phyloP scores from a whole-genome alignment of 1,140 invertebrate genomes.

The Andricus grossulariae region DNA sequence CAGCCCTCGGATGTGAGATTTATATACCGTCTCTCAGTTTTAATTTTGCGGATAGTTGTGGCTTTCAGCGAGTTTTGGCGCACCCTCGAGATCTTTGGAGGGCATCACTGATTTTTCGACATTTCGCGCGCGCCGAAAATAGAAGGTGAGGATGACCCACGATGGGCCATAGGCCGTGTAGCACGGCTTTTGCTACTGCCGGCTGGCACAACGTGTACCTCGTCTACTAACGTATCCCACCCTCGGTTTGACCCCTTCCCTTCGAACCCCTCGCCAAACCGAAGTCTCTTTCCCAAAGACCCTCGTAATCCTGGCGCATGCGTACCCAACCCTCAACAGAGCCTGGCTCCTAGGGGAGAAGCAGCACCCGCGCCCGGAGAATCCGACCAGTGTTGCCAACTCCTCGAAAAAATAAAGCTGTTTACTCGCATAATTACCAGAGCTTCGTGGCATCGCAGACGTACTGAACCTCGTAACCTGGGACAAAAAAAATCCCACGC shows the following conservation, averaged over 20 bases:
- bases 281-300: constrained; percentile 36
- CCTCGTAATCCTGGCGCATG: constrained; percentile 50
- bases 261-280: constrained; percentile 41
- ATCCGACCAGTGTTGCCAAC: constrained; percentile 51
- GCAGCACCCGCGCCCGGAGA: constrained; percentile 40
- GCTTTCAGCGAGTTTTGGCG: background rate
- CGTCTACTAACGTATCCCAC: constrained; percentile 65
- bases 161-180: constrained; percentile 65
- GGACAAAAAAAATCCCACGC: background rate
- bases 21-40: constrained; percentile 14
- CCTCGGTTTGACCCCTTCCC: constrained; percentile 35
- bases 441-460: background rate
- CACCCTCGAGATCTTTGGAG: background rate
- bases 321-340: constrained; percentile 49
- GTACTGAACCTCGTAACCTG: background rate
- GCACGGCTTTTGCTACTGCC: constrained; percentile 72
- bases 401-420: constrained; percentile 31
- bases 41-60: background rate
- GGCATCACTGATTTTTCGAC: constrained; percentile 35
- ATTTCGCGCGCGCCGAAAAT: constrained; percentile 41
- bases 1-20: constrained; percentile 1
- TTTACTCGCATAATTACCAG: constrained; percentile 22
- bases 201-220: constrained; percentile 73
- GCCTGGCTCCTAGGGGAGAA: constrained; percentile 47
- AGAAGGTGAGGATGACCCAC: constrained; percentile 47